Conservation (phyloP, 2,113 vertebrate species). For the Phrynocephalus versicolor region DNA sequence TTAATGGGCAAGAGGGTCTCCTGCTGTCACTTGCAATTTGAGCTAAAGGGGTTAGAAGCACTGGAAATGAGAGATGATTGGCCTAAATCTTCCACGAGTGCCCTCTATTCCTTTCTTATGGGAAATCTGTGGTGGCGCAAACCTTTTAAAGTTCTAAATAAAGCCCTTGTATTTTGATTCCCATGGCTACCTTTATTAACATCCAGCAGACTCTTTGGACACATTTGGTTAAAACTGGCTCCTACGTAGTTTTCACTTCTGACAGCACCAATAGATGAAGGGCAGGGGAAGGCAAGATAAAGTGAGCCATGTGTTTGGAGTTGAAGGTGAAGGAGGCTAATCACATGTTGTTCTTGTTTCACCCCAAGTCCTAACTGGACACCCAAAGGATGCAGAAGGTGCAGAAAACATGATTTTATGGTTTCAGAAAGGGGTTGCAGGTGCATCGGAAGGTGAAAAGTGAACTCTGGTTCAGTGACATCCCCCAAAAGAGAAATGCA, state of each 20-base stretch:
- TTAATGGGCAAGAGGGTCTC: constrained; percentile 36
- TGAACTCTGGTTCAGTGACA: background rate
- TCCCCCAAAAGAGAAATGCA: background rate
- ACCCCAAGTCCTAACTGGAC: background rate
- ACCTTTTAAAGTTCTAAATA: background rate
- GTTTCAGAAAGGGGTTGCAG: background rate
- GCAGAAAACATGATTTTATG: background rate
- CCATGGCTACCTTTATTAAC: background rate
- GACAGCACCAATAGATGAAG: background rate
- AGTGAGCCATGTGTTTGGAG: background rate
- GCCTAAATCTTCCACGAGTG: constrained; percentile 22
- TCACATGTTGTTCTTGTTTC: background rate
- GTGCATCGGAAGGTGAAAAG: background rate
- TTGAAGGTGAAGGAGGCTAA: background rate
- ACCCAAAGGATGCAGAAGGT: background rate
- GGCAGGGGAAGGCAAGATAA: fast-evolving
- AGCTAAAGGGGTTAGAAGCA: constrained; percentile 1
- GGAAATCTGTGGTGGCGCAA: background rate
- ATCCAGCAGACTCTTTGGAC: background rate
- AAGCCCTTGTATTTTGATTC: background rate
- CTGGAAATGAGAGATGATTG: constrained; percentile 32
- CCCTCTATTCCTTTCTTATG: background rate
- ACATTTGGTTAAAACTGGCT: background rate
- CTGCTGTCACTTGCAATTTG: constrained; percentile 15
- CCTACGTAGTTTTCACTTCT: background rate